A percentile compares a stretch with the other conserved stretches of the same genome.
Conservation (phyloP, 64 coral and sea anemone species). For the Pachyseris speciosa region DNA sequence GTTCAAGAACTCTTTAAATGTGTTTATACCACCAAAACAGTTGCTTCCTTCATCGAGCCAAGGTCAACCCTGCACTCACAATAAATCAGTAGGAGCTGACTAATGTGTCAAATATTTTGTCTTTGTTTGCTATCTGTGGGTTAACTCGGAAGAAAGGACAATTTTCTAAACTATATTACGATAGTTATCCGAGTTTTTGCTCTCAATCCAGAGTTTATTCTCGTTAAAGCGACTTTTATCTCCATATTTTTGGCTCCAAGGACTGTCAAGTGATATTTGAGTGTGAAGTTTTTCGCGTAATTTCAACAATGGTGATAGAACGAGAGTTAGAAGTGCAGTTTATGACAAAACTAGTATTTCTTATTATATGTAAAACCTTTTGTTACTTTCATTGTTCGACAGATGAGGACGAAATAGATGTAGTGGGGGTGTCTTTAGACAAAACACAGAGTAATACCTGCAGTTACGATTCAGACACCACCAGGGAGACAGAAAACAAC, state of each 20-base stretch:
- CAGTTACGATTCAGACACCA: not conserved
- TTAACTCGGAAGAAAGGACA: no score
- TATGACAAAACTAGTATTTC: not conserved
- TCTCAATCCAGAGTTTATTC: no score
- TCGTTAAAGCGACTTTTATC: no score
- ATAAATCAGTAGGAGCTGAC: not conserved
- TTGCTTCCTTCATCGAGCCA: not conserved
- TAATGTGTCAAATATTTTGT: no score
- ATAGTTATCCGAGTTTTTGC: no score
- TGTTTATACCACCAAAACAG: not conserved
- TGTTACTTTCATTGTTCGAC: not conserved
- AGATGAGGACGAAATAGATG: constrained; percentile 74
- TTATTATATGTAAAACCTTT: not conserved
- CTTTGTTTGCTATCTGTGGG: no score
- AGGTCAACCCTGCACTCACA: not conserved
- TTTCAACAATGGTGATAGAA: not conserved
- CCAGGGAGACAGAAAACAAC: not conserved
- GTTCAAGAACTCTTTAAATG: not conserved
- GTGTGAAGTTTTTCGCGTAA: not conserved
- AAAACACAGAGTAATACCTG: not conserved
- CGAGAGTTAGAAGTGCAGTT: not conserved
- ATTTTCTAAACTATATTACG: no score
- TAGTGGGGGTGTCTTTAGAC: constrained; percentile 17
- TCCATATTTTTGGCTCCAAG: no score
- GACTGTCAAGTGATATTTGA: not conserved